Evolutionary conservation across 1,140 invertebrate species (phyloP), one percentile per base, ranked within the genome.

Genomic region (Diprion similis): DNA sequence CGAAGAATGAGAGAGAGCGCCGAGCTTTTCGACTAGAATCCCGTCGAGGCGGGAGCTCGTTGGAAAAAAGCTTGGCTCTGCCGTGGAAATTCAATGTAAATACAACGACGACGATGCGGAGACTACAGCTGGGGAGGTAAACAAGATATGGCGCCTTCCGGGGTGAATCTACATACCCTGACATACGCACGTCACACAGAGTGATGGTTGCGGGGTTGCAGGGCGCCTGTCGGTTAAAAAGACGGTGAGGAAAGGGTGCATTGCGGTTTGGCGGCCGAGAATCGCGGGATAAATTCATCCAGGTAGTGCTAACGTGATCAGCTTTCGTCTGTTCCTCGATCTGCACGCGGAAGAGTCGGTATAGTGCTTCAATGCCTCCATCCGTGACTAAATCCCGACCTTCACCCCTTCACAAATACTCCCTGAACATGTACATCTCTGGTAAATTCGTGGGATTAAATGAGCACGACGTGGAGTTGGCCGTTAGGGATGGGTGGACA

Each of bases 61-160:
- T 37, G 51, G n/a, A 59, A 59, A 59, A 59, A 59, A 59, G 51
- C 11, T 2, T 15, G 51, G n/a, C 51, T 59, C 24, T 59, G 51
- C n/a, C n/a, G 51, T 17, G 51, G 51, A 59, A 59, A 59, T 59
- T 59, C 51, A 59, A 59, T 59, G 51, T 9, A 59, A 59, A 59
- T 59, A 59, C 51, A 37, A 37, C 24, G 24, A 37, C 24, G 24
- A 37, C 24, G 24, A 37, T 37, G 24, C 24, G 51, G n/a, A 59
- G 51, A 37, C 2, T 13, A 59, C n/a, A 59, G 51, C 7, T 59
- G 51, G 9, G 51, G 51, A 59, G 51, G n/a, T 59, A 59, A 59
- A 59, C 51, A 8, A 8, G n/a, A 59, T 9, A 59, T 15, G n/a
- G 51, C 51, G 51, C 51, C 51, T 4, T 13, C 51, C 11, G 51